phyloP scores from a whole-genome alignment of 92 coral and sea anemone species.

The Bergia sp. region DNA sequence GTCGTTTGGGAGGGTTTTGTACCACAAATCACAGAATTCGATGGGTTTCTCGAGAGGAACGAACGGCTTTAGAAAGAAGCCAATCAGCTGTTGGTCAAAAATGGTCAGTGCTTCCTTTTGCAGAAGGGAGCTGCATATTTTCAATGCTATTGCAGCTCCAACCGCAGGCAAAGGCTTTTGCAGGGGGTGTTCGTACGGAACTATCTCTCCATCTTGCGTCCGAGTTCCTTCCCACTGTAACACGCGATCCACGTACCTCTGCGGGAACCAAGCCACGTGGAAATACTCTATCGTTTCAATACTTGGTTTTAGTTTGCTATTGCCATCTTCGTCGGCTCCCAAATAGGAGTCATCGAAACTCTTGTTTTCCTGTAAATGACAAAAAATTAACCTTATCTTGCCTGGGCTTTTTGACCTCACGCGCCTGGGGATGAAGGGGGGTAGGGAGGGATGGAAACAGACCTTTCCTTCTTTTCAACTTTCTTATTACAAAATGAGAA shows the following conservation, averaged over 20 bases:
- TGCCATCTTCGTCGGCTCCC: constrained; percentile 56
- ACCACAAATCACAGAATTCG: constrained; percentile 62
- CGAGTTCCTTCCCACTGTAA: constrained; percentile 68
- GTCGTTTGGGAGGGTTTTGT: constrained; percentile 18
- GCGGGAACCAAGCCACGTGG: constrained; percentile 80
- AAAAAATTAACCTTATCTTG: too few relatives aligned
- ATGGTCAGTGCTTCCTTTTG: constrained; percentile 33
- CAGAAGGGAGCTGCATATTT: constrained; percentile 52
- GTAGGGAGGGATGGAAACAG: too few relatives aligned
- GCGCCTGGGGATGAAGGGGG: too few relatives aligned
- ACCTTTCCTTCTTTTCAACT: too few relatives aligned
- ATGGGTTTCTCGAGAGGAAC: constrained; percentile 30
- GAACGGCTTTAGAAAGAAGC: constrained; percentile 40
- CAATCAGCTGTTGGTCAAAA: constrained; percentile 42
- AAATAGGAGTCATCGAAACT: constrained; percentile 62
- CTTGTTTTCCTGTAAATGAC: neutral
- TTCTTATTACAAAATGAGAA: too few relatives aligned
- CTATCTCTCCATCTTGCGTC: constrained; percentile 2
- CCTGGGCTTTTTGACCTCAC: too few relatives aligned
- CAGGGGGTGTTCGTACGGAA: constrained; percentile 49
- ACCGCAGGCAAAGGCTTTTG: constrained; percentile 35
- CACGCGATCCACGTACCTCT: constrained; percentile 61
- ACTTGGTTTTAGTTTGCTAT: constrained; percentile 57
- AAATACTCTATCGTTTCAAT: constrained; percentile 63
- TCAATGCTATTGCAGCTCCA: constrained; percentile 60